Evolutionary conservation across 2,797 vertebrate species (phyloP).

Genomic region (Spinus pinus): DNA sequence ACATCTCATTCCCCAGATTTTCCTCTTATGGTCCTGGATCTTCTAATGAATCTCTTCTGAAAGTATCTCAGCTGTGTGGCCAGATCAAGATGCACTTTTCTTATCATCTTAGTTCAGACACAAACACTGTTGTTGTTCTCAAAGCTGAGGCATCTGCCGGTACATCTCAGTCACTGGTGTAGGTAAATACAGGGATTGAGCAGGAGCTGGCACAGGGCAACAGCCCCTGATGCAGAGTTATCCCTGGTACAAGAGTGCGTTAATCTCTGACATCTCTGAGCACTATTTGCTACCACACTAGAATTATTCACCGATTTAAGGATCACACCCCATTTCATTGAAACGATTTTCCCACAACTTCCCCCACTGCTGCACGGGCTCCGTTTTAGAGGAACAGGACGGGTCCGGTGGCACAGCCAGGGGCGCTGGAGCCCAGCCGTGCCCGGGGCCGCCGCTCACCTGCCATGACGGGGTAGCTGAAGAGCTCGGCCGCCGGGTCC

Average conservation of each 20-base stretch:
- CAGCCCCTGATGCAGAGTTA: fast-evolving
- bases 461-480: slow-evolving; percentile 92
- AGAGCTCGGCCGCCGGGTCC: slow-evolving; percentile 93
- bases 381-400: fast-evolving
- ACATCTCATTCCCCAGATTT: neutral
- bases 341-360: neutral
- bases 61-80: neutral
- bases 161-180: fast-evolving
- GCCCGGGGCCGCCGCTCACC: slow-evolving; percentile 71
- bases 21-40: neutral
- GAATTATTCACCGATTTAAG: fast-evolving
- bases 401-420: fast-evolving
- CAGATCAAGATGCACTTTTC: neutral
- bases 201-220: neutral
- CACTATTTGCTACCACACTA: fast-evolving
- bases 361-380: neutral
- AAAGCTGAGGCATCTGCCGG: neutral
- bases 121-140: neutral
- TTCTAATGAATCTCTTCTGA: neutral
- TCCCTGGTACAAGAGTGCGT: fast-evolving
- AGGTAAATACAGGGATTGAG: neutral
- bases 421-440: neutral
- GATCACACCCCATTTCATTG: fast-evolving
- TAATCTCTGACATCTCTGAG: fast-evolving
- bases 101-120: neutral